phyloP scores from a whole-genome alignment of 2,888 invertebrate species.

The Sipha maydis region DNA sequence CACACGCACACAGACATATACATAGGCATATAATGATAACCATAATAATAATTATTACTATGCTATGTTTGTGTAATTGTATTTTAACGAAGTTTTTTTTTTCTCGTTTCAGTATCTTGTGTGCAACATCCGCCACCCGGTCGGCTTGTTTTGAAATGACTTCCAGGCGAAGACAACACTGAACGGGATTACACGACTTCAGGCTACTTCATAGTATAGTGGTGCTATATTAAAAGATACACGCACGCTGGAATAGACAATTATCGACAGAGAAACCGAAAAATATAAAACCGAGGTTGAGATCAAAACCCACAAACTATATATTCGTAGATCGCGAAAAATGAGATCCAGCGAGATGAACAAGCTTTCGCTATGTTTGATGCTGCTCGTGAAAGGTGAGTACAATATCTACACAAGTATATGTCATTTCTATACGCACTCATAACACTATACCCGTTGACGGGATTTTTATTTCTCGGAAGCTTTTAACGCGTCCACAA shows the following conservation, averaged over 20 bases:
- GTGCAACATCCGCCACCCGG: background rate
- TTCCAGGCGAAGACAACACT: slow-evolving; percentile 36
- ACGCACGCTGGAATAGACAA: background rate
- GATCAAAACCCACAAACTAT: background rate
- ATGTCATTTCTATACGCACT: background rate
- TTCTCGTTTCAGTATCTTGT: slow-evolving; percentile 22
- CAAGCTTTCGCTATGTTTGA: slow-evolving; percentile 9
- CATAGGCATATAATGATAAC: no score
- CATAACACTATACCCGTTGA: no score
- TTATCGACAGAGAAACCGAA: background rate
- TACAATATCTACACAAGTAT: background rate
- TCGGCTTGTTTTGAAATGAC: slow-evolving; percentile 36
- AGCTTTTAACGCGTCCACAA: no score
- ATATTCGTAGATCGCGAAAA: background rate
- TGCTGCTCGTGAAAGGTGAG: slow-evolving; percentile 47
- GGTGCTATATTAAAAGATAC: background rate
- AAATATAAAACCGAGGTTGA: no score
- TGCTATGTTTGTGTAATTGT: background rate
- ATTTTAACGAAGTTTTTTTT: background rate
- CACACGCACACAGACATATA: no score
- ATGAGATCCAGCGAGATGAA: slow-evolving; percentile 28
- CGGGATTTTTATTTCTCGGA: no score
- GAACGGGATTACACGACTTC: background rate
- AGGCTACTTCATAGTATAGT: background rate
- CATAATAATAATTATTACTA: no score